phyloP scores from a whole-genome alignment of 2,888 invertebrate species.

The Zaprionus bogoriensis region DNA sequence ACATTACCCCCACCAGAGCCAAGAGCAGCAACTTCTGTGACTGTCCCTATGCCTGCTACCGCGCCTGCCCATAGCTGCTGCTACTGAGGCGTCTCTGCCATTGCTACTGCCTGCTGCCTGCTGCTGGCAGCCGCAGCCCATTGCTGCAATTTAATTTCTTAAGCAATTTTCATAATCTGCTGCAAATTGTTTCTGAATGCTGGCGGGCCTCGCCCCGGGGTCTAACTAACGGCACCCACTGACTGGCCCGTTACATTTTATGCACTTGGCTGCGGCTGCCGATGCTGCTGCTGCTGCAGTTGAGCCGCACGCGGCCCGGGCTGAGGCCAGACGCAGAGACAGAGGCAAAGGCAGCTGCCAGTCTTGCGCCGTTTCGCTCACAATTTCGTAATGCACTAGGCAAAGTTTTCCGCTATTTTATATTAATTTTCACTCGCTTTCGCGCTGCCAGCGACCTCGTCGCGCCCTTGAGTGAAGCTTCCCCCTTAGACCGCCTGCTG shows the following conservation, averaged over 20 bases:
- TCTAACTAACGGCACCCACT: conserved; percentile 9
- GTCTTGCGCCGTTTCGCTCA: too few relatives aligned
- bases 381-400: conserved; percentile 56
- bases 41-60: too few relatives aligned
- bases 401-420: conserved; percentile 68
- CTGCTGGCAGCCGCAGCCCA: conserved; percentile 47
- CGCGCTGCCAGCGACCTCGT: conserved; percentile 21
- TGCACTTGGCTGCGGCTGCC: conserved; percentile 52
- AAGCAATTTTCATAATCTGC: conserved; percentile 80
- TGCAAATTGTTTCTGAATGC: conserved; percentile 80
- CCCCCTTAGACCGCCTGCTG: conserved; percentile 31
- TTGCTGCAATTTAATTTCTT: conserved; percentile 80
- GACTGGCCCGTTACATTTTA: conserved; percentile 68
- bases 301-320: too few relatives aligned
- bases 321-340: too few relatives aligned
- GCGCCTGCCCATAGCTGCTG: too few relatives aligned
- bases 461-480: conserved; percentile 53
- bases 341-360: too few relatives aligned
- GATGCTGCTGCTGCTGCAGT: conserved; percentile 51
- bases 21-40: too few relatives aligned
- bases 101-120: too few relatives aligned
- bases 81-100: too few relatives aligned
- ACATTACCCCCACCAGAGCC: background rate
- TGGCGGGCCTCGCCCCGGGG: conserved; percentile 7
- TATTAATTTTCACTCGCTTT: conserved; percentile 61